Evolutionary conservation across 2,113 vertebrate genomes (phyloP).

Genomic region (Otus sunia): DNA sequence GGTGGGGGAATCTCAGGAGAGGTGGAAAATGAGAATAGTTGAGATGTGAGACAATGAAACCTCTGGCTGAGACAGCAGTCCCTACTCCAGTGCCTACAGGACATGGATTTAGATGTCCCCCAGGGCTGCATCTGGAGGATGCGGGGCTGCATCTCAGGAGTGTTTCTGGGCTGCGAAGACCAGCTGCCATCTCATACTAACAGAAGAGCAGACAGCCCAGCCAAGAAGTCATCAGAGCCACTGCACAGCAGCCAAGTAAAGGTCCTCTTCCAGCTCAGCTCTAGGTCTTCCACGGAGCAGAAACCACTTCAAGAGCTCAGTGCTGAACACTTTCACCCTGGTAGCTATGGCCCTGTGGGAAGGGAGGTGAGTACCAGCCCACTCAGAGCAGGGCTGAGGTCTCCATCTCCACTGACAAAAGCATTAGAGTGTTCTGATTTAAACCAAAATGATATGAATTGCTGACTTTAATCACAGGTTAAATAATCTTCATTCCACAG

Average conservation of each 20-base stretch:
- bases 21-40: neutral
- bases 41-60: neutral
- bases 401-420: neutral
- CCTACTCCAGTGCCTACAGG: neutral
- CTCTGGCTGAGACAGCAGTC: neutral
- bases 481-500: neutral
- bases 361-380: neutral
- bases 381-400: neutral
- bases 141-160: neutral
- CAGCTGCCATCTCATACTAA: neutral
- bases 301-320: neutral
- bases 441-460: neutral
- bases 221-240: neutral
- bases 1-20: neutral
- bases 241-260: neutral
- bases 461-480: neutral
- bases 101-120: neutral
- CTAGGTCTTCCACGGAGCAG: neutral
- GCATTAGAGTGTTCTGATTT: neutral
- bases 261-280: neutral
- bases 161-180: accelerated
- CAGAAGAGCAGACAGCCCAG: neutral
- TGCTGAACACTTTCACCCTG: neutral
- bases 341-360: neutral
- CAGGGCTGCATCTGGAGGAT: neutral